Evolutionary conservation across 2,888 invertebrate species (phyloP), one percentile per base, ranked within the genome.

Genomic region (Leptopilina myrica): DNA sequence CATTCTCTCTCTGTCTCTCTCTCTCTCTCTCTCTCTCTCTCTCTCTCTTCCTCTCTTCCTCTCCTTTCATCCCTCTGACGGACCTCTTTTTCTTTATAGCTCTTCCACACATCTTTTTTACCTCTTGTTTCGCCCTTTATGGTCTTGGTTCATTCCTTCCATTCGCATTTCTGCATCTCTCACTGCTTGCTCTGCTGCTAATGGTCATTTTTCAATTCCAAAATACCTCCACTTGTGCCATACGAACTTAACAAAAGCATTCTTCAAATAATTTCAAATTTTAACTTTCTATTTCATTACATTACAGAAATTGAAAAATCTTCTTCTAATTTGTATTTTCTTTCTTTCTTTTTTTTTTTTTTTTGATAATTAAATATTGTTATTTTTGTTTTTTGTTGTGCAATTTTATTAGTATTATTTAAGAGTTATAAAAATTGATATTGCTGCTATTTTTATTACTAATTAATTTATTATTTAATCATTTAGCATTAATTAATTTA

Each of bases 1-100:
- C 88, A 87, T 87, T 87, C 87, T 84, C 15, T n/a, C n/a, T n/a
- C n/a, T n/a, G n/a, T n/a, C n/a, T n/a, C n/a, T n/a, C n/a, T n/a
- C n/a, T n/a, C n/a, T n/a, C n/a, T n/a, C n/a, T n/a, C n/a, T 84
- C 82, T 80, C 79, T 26, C 81, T 81, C 83, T 80, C 81, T 78
- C 79, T 77, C 77, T 81, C 67, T 11, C 12, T 77, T 76, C 78
- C 64, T n/a, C 15, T 84, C 83, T 80, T 79, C 81, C 81, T 81
- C 83, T 80, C 81, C 79, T 80, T 77, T 78, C 82, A 75, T 11
- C 12, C 78, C 77, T 79, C 64, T n/a, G 33, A 2, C 33, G 43
- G 62, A 14, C 62, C 43, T 26, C 49, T 62, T 69, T 43, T 65
- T 67, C 64, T 73, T 79, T 80, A 43, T 8, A 43, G 78, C 79